Base-by-base conservation (phyloP, 2,113 vertebrate genomes). In the Passer montanus region DNA sequence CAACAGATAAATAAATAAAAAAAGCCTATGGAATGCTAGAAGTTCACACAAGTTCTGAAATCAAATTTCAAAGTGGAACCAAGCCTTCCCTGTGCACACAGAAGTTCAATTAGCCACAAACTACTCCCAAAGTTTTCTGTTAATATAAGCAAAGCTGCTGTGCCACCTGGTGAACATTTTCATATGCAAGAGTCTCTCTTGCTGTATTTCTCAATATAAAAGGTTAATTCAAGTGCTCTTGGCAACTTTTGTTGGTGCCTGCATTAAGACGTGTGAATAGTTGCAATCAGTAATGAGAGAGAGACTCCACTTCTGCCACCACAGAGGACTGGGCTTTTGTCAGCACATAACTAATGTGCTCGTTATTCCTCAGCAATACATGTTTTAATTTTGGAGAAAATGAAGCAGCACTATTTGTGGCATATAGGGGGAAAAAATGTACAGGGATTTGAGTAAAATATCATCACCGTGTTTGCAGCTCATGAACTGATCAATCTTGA, bases 141-240 rank as follows among this genome's bases (percentile, higher is more conserved):
- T 37, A n/a, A 52, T 47, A 63, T 7, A 77, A 86, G 85, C 63
- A 90, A 94, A 88, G 68, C 85, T 95, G 72, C 90, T 60, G 58
- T 92, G 90, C 84, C 87, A 92, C 93, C 93, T 94, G 94, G 82
- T 44, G 82, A 96, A 92, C 49, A 19, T 77, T 90, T 87, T 73
- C 82, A 43, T 15, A 20, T 24, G 28, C 55, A 77, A 80, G 78
- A 87, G 46, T 28, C 78, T 91, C 75, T 93, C 73, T 62, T 66
- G 50, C 67, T 67, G 13, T n/a, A 19, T 93, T 83, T 83, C 70
- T 90, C 67, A 17, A 67, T 49, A 90, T 18, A 77, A 89, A 91
- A 70, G 75, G 37, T 47, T 70, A 69, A 85, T 74, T 93, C 72
- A 44, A 94, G 91, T 18, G 49, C 75, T 77, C 87, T 77, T 66